These are phyloP conservation scores for Dryobota labecula DNA, from an alignment of 2,888 invertebrate species.

Conservation along the genomic window DNA sequence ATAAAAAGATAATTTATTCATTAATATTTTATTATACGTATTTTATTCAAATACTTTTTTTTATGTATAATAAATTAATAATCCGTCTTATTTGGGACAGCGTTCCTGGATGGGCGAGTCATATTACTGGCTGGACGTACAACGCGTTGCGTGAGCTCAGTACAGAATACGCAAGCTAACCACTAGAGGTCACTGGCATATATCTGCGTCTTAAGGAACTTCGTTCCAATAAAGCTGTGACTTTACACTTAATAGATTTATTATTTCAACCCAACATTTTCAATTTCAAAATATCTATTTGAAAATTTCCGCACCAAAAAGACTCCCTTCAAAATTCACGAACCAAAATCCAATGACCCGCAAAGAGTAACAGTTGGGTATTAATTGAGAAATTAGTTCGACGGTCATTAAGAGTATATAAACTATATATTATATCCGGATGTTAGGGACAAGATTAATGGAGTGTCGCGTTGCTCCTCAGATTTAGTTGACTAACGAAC, in stretches of 20 bases:
- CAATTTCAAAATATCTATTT: background rate
- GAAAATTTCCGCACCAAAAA: background rate
- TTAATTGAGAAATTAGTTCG: conserved; percentile 59
- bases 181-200: too few relatives aligned
- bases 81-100: too few relatives aligned
- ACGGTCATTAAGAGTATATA: conserved; percentile 58
- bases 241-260: background rate
- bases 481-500: conserved; percentile 55
- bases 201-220: too few relatives aligned
- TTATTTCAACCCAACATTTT: background rate
- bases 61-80: too few relatives aligned
- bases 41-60: too few relatives aligned
- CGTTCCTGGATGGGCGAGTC: too few relatives aligned
- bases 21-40: too few relatives aligned
- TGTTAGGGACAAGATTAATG: conserved; percentile 60
- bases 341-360: conserved; percentile 24
- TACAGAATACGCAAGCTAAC: too few relatives aligned
- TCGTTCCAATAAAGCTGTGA: background rate
- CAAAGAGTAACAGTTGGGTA: conserved; percentile 30
- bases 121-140: too few relatives aligned
- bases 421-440: conserved; percentile 55
- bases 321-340: conserved; percentile 3
- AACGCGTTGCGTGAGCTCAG: too few relatives aligned
- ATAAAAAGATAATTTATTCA: too few relatives aligned
- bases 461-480: conserved; percentile 36